Percentiles rank a stretch among this genome's conserved stretches.
Conservation (phyloP, 2,113 vertebrate genomes). For the Malurus melanocephalus region DNA sequence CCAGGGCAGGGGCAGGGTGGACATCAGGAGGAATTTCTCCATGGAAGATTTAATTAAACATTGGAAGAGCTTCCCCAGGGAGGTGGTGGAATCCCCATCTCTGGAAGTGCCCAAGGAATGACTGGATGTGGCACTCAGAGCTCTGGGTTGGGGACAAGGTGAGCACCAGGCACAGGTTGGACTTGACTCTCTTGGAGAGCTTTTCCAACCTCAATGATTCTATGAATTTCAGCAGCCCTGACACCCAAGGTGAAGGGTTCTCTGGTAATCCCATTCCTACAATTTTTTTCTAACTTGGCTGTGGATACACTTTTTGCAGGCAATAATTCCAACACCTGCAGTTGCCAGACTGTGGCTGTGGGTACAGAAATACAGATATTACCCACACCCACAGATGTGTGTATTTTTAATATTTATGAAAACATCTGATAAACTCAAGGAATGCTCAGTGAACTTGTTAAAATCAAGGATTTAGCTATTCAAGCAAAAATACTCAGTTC, state of each 20-base stretch:
- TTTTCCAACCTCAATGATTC: neutral
- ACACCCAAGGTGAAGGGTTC: neutral
- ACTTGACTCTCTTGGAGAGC: rapidly evolving
- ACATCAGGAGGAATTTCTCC: neutral
- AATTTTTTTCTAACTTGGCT: no score
- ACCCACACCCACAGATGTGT: neutral
- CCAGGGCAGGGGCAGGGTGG: rapidly evolving
- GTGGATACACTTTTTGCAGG: neutral
- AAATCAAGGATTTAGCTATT: neutral
- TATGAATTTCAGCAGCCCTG: neutral
- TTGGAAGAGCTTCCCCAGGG: neutral
- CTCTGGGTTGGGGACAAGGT: neutral
- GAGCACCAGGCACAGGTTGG: neutral
- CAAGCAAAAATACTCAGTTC: neutral
- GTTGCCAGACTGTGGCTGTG: neutral
- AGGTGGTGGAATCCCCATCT: neutral
- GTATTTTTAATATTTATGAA: neutral
- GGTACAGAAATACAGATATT: neutral
- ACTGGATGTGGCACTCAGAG: neutral
- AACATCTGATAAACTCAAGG: neutral
- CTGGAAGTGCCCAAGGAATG: neutral
- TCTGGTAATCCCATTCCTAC: neutral
- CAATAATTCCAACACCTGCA: neutral
- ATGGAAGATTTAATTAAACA: neutral
- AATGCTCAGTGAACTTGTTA: neutral